phyloP scores from a whole-genome alignment of 2,888 invertebrate species.

The Andricus curvator region DNA sequence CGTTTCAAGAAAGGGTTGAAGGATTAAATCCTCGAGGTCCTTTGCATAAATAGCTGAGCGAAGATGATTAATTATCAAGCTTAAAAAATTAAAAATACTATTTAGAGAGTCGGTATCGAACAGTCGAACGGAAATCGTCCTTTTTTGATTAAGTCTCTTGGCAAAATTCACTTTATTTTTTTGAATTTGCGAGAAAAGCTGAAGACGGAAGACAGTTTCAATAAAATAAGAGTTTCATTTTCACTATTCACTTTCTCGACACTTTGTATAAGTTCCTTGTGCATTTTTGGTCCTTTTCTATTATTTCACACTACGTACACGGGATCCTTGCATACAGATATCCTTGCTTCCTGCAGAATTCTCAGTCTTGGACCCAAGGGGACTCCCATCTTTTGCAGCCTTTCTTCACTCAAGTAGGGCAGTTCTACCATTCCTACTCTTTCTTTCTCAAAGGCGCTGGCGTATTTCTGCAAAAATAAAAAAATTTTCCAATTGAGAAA shows the following conservation, averaged over 20 bases:
- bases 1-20: background rate
- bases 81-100: slow-evolving; percentile 1
- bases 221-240: slow-evolving; percentile 33
- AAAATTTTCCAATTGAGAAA: slow-evolving; percentile 14
- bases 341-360: slow-evolving; percentile 91
- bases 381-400: slow-evolving; percentile 92
- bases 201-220: slow-evolving; percentile 37
- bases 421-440: slow-evolving; percentile 94
- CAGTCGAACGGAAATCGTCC: background rate
- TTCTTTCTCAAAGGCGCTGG: slow-evolving; percentile 89
- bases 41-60: background rate
- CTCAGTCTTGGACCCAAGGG: slow-evolving; percentile 93
- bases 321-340: slow-evolving; percentile 82
- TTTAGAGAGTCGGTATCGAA: background rate
- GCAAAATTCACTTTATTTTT: background rate
- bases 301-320: slow-evolving; percentile 79
- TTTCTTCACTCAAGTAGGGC: slow-evolving; percentile 93
- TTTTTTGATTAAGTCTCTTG: slow-evolving; percentile 19
- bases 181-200: background rate
- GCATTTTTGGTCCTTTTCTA: background rate
- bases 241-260: slow-evolving; percentile 39
- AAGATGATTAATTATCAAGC: background rate
- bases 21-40: background rate
- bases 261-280: slow-evolving; percentile 19
- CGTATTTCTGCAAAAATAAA: slow-evolving; percentile 88